phyloP scores from a whole-genome alignment of 2,113 vertebrate genomes.

The Platichthys stellatus region DNA sequence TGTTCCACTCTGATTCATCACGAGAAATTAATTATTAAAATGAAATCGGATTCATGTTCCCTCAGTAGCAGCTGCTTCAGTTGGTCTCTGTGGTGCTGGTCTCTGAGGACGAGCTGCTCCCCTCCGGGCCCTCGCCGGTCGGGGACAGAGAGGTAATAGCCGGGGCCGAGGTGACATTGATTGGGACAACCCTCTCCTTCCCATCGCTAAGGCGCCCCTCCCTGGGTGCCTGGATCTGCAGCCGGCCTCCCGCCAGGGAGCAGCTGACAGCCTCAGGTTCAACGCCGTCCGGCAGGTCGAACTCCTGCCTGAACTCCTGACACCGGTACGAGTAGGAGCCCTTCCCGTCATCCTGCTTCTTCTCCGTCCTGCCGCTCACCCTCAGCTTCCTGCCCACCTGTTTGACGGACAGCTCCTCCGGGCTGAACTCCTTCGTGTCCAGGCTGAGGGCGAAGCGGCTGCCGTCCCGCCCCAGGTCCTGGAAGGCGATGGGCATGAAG shows the following conservation, averaged over 20 bases:
- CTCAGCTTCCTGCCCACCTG: constrained; percentile 82
- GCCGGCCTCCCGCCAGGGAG: constrained; percentile 74
- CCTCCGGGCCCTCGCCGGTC: not conserved
- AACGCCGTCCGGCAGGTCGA: constrained; percentile 78
- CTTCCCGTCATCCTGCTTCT: constrained; percentile 78
- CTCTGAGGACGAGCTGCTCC: constrained; percentile 14
- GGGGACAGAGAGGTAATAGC: constrained; percentile 37
- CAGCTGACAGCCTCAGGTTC: constrained; percentile 76
- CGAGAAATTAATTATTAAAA: no score
- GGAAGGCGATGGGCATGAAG: constrained; percentile 77
- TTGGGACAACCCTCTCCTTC: constrained; percentile 80
- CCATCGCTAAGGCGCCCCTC: constrained; percentile 41
- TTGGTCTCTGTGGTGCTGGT: constrained; percentile 19
- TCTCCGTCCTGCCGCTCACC: constrained; percentile 81
- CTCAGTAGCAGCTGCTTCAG: constrained; percentile 8
- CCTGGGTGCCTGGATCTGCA: constrained; percentile 78
- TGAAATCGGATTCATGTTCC: no score
- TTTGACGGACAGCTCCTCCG: constrained; percentile 79
- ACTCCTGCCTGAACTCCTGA: constrained; percentile 84
- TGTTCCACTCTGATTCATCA: not conserved
- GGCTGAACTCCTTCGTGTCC: constrained; percentile 78
- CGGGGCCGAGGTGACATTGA: constrained; percentile 50
- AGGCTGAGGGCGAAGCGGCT: constrained; percentile 75
- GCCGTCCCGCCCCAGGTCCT: constrained; percentile 49
- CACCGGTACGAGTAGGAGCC: constrained; percentile 77